phyloP scores from a whole-genome alignment of 2,797 vertebrate species.

The Erethizon dorsatum region DNA sequence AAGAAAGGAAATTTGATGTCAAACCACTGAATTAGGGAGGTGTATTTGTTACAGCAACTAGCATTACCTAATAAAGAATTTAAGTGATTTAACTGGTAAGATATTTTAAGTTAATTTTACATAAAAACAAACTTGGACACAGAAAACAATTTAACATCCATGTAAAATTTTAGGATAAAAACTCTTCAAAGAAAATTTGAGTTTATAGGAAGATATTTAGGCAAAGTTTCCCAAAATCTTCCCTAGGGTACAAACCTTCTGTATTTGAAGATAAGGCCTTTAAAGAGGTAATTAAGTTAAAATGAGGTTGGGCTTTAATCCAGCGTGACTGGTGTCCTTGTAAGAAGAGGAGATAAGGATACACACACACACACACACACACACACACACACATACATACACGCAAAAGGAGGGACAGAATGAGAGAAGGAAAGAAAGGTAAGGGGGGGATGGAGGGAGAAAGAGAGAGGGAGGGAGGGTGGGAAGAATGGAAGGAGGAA shows the following conservation, averaged over 20 bases:
- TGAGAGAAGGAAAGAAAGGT: neutral
- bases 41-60: neutral
- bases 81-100: neutral
- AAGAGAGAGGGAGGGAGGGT: neutral
- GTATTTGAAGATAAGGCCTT: slow-evolving; percentile 17
- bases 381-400: neutral
- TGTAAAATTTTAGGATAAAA: neutral
- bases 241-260: neutral
- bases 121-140: neutral
- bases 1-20: neutral
- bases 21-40: neutral
- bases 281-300: slow-evolving; percentile 56
- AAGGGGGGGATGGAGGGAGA: neutral
- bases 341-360: neutral
- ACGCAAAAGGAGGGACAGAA: neutral
- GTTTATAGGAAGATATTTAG: neutral
- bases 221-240: slow-evolving; percentile 20
- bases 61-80: neutral
- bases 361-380: neutral
- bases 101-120: neutral
- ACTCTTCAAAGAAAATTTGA: slow-evolving; percentile 38
- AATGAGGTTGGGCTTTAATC: neutral
- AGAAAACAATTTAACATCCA: neutral
- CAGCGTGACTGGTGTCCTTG: neutral
- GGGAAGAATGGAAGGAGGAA: neutral